These are phyloP conservation scores for Dynastes hyllus DNA, from an alignment of 2,888 invertebrate species.

Conservation along the genomic window DNA sequence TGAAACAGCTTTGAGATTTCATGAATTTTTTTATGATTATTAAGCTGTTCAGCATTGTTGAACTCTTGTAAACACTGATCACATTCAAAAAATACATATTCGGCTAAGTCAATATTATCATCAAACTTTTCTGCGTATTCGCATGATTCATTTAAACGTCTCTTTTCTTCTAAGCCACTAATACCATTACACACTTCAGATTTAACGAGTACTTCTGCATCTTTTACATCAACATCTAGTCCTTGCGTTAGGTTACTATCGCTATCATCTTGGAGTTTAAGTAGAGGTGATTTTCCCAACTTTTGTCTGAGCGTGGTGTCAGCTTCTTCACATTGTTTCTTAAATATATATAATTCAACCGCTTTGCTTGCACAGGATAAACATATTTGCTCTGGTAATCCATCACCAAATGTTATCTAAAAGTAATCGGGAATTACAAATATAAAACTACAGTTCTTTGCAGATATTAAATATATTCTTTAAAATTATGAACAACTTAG, in stretches of 20 bases:
- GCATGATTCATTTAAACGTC: conserved; percentile 4
- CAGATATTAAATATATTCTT: too few relatives aligned
- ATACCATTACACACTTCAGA: conserved; percentile 63
- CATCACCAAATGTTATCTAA: conserved; percentile 72
- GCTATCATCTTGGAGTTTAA: conserved; percentile 43
- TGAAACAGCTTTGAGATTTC: conserved; percentile 60
- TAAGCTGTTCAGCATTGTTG: conserved; percentile 64
- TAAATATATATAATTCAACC: conserved; percentile 72
- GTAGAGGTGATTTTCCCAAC: conserved; percentile 59
- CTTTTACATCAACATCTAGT: conserved; percentile 54
- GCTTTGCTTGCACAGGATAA: conserved; percentile 73
- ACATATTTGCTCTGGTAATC: conserved; percentile 77
- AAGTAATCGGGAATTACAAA: conserved; percentile 51
- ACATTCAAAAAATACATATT: conserved; percentile 63
- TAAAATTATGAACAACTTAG: too few relatives aligned
- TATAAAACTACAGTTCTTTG: neutral
- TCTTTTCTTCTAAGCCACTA: conserved; percentile 28
- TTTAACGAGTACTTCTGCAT: conserved; percentile 64
- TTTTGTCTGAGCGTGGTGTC: conserved; percentile 68
- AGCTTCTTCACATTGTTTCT: conserved; percentile 71
- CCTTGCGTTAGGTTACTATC: conserved; percentile 4
- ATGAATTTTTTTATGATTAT: conserved; percentile 58
- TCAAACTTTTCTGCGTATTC: conserved; percentile 8
- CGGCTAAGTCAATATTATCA: neutral
- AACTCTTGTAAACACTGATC: conserved; percentile 72